Conservation (phyloP, 2,113 vertebrate species). For the Nicator chloris region DNA sequence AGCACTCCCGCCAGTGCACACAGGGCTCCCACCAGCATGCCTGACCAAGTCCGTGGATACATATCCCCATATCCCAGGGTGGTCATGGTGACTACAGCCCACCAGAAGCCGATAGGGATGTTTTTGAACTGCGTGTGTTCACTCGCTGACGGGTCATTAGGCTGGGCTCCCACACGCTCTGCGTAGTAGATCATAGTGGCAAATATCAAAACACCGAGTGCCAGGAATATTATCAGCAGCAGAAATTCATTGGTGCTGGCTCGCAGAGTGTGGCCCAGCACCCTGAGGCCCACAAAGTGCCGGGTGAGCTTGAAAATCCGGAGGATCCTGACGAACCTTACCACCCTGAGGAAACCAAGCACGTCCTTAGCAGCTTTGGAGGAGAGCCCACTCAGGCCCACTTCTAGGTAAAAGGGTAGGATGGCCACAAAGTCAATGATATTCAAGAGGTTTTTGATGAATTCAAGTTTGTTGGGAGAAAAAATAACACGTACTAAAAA, state of each 20-base stretch:
- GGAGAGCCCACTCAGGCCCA: conserved; percentile 93
- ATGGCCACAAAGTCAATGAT: conserved; percentile 99
- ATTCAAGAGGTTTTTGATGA: conserved; percentile 93
- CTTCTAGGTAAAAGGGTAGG: conserved; percentile 95
- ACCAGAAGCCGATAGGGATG: conserved; percentile 99
- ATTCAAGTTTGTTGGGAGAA: conserved; percentile 96
- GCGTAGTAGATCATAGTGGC: conserved; percentile 99
- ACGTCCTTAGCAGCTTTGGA: conserved; percentile 98
- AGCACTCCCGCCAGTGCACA: conserved; percentile 93
- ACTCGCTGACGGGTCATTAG: conserved; percentile 89
- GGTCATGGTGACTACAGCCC: conserved; percentile 99
- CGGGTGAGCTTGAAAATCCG: conserved; percentile 98
- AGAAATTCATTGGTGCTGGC: conserved; percentile 97
- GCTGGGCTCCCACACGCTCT: conserved; percentile 90
- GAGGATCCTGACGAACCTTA: conserved; percentile 95
- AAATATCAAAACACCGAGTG: conserved; percentile 95
- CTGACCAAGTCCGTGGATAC: conserved; percentile 97
- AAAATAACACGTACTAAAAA: conserved; percentile 94
- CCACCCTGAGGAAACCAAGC: conserved; percentile 96
- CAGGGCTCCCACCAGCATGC: conserved; percentile 94
- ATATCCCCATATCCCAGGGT: conserved; percentile 97
- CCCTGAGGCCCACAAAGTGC: conserved; percentile 94
- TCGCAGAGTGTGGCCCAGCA: conserved; percentile 92
- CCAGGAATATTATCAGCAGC: conserved; percentile 97
- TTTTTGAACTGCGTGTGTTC: conserved; percentile 96